Evolutionary conservation across 2,888 invertebrate genomes (phyloP).

Genomic region (Pseudococcus jackbeardsleyi): DNA sequence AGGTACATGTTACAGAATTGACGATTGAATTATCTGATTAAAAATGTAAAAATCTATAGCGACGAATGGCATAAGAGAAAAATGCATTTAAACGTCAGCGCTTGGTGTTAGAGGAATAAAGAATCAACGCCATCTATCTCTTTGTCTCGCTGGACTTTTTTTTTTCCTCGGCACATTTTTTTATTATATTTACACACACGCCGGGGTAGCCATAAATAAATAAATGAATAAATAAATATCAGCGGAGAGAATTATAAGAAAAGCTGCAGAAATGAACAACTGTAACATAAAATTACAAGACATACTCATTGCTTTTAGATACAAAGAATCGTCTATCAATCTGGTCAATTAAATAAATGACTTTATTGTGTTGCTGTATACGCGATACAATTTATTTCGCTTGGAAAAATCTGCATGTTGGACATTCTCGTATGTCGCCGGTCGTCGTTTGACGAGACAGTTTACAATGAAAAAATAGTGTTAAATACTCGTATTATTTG

Average conservation of each 20-base stretch:
- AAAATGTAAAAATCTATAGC: conserved; percentile 17
- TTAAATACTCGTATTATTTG: conserved; percentile 51
- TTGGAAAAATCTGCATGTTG: conserved; percentile 37
- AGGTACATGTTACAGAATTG: conserved; percentile 38
- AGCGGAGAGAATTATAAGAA: conserved; percentile 9
- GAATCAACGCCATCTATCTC: conserved; percentile 46
- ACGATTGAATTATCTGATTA: conserved; percentile 31
- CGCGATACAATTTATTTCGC: conserved; percentile 55
- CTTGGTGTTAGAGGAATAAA: conserved; percentile 38
- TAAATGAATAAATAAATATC: conserved; percentile 14
- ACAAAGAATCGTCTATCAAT: conserved; percentile 52
- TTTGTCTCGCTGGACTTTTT: neutral
- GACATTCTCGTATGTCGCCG: conserved; percentile 30
- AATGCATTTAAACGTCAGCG: conserved; percentile 36
- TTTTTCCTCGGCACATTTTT: neutral
- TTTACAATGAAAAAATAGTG: conserved; percentile 52
- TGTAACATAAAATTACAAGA: conserved; percentile 51
- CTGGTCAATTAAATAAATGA: conserved; percentile 60
- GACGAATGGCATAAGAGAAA: neutral
- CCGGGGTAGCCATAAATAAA: neutral
- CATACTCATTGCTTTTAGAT: conserved; percentile 50
- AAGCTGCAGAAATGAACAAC: conserved; percentile 27
- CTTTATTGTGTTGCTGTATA: conserved; percentile 54
- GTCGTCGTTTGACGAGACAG: conserved; percentile 43
- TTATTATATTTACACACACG: conserved; percentile 17